Evolutionary conservation across 1,140 invertebrate species (phyloP), one percentile per base, ranked within the genome.

Genomic region (Cydia fagiglandana): DNA sequence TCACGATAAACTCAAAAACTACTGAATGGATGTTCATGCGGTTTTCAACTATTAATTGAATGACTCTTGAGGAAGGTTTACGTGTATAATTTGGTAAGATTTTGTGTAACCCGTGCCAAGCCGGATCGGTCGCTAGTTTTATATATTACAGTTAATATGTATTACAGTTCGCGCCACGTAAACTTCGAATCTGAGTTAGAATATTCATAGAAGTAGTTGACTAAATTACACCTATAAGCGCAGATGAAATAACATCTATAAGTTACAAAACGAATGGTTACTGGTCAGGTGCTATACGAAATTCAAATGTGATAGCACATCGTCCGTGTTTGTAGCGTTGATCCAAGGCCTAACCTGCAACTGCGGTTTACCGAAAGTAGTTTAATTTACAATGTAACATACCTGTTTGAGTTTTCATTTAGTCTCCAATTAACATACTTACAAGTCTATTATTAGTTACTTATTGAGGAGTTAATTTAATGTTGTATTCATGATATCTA

Each of bases 281-380:
- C 56, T 77, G 73, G 66, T 45, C 66, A 70, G 66, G 53, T 75
- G 56, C 56, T n/a, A 76, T 79, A 75, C 81, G 81, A 80, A 85
- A 83, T 84, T 84, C 76, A 81, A 85, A 84, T 87, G 78, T 77
- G 80, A 70, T 70, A 70, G 66, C 66, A 38, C 66, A 70, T 70
- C 66, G 66, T 38, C 13, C 66, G n/a, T 70, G 64, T 84, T 86
- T 82, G 81, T 84, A 83, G 79, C 76, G 78, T 77, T 74, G 74
- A 77, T 83, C 86, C 88, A 90, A 90, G 88, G 87, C 81, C 84
- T 47, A 47, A 15, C 45, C 45, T 87, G 84, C 86, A 79, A 87
- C 87, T 86, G 85, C 85, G 78, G 81, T 82, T 83, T 84, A 83
- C 86, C 83, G 86, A 90, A 90, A 88, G 88, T 87, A 82, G 86